Conservation (phyloP, 1,140 invertebrate species). For the Drosophila subobscura region DNA sequence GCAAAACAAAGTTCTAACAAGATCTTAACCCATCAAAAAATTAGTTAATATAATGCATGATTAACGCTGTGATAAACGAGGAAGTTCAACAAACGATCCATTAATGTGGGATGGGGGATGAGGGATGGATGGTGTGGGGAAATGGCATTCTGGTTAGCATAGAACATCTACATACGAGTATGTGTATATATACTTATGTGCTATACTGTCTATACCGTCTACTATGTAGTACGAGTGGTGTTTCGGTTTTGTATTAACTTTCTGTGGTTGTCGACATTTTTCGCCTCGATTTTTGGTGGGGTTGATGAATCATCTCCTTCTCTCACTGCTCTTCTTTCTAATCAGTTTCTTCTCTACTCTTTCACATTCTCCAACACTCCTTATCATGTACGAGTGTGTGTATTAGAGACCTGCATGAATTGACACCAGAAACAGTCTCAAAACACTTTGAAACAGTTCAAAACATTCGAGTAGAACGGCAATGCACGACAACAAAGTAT, state of each 20-base stretch:
- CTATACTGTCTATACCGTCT: conserved; percentile 29
- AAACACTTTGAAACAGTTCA: no score
- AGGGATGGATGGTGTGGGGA: not conserved
- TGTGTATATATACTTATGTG: conserved; percentile 40
- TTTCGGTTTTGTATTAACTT: conserved; percentile 42
- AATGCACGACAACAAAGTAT: no score
- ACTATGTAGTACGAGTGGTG: conserved; percentile 56
- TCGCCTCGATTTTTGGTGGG: conserved; percentile 60
- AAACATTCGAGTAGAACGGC: no score
- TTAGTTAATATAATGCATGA: not conserved
- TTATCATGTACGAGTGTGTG: conserved; percentile 7
- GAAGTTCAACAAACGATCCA: conserved; percentile 21
- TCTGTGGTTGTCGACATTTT: conserved; percentile 24
- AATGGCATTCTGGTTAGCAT: conserved; percentile 1
- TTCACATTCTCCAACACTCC: not conserved
- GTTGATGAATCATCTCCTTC: conserved; percentile 43
- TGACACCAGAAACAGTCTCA: no score
- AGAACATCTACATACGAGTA: conserved; percentile 27
- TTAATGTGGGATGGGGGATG: no score
- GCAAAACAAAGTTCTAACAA: conserved; percentile 52
- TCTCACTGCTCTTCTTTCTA: conserved; percentile 4
- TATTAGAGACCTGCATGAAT: no score
- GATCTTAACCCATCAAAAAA: conserved; percentile 19
- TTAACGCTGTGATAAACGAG: conserved; percentile 19
- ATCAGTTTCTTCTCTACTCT: not conserved